Conservation (phyloP, 92 coral and sea anemone species). For the Diadumene lineata region DNA sequence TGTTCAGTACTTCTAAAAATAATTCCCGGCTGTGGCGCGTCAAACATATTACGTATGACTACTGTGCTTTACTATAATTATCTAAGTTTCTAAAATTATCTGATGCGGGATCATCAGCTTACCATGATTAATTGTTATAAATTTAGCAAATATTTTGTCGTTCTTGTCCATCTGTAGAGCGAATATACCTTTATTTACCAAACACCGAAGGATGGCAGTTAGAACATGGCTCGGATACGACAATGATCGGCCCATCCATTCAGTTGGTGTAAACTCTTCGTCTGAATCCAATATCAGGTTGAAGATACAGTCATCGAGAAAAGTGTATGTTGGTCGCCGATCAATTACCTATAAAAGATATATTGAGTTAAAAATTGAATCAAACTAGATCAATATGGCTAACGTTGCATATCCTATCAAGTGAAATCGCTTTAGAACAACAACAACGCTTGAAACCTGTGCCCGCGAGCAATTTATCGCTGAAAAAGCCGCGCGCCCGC, state of each 20-base stretch:
- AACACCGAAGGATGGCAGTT: conserved; percentile 57
- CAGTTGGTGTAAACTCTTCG: conserved; percentile 29
- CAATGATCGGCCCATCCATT: conserved; percentile 56
- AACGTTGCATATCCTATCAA: no score
- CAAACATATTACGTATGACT: no score
- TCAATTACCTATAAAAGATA: conserved; percentile 46
- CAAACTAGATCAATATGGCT: neutral
- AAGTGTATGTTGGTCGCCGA: conserved; percentile 57
- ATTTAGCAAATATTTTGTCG: conserved; percentile 11
- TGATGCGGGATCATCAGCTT: conserved; percentile 4
- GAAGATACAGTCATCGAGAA: conserved; percentile 65
- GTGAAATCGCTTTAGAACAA: no score
- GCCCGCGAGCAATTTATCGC: no score
- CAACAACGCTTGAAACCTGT: no score
- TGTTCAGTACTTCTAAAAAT: no score
- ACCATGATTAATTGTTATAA: conserved; percentile 60
- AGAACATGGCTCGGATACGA: conserved; percentile 50
- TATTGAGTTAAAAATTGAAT: neutral
- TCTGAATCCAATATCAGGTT: conserved; percentile 55
- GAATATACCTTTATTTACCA: conserved; percentile 61
- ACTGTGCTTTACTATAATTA: no score
- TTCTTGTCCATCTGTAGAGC: conserved; percentile 35
- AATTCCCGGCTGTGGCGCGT: no score
- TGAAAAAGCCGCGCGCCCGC: no score
- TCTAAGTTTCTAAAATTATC: conserved; percentile 11